These are phyloP conservation scores for Ochropacha duplaris DNA, from an alignment of 2,888 invertebrate species.

Conservation along the genomic window DNA sequence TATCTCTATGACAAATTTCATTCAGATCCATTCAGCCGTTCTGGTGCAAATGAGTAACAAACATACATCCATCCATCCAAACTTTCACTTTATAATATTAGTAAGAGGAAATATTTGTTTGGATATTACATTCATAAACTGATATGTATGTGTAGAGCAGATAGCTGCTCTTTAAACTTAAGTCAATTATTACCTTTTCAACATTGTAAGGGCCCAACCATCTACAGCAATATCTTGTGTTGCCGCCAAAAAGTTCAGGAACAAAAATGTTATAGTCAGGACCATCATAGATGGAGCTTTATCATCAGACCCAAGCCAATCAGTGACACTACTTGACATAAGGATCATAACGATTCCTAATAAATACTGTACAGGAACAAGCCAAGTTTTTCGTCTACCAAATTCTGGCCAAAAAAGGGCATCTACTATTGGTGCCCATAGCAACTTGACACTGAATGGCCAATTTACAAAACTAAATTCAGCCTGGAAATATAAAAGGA, in stretches of 20 bases:
- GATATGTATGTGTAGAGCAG: background rate
- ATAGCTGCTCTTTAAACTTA: background rate
- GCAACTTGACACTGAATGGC: constrained; percentile 95
- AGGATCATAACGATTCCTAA: constrained; percentile 95
- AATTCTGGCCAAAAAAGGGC: constrained; percentile 91
- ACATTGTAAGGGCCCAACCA: constrained; percentile 99
- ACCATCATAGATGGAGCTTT: constrained; percentile 87
- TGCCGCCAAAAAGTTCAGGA: constrained; percentile 97
- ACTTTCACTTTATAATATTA: too few species aligned
- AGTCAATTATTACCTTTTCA: constrained; percentile 87
- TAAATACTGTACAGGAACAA: constrained; percentile 96
- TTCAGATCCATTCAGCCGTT: too few species aligned
- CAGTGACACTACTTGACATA: constrained; percentile 88
- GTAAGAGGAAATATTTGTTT: too few species aligned
- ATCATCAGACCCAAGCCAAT: constrained; percentile 88
- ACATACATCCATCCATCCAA: too few species aligned
- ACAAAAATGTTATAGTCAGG: constrained; percentile 94
- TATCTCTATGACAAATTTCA: too few species aligned
- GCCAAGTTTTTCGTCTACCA: constrained; percentile 97
- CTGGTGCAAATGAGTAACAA: too few species aligned
- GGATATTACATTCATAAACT: too few species aligned
- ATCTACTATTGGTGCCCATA: constrained; percentile 99
- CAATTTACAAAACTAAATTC: constrained; percentile 97
- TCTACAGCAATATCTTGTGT: constrained; percentile 99
- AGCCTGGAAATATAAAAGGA: constrained; percentile 81